These are phyloP conservation scores for Callipepla squamata DNA, from an alignment of 2,113 vertebrate genomes.

Conservation along the genomic window DNA sequence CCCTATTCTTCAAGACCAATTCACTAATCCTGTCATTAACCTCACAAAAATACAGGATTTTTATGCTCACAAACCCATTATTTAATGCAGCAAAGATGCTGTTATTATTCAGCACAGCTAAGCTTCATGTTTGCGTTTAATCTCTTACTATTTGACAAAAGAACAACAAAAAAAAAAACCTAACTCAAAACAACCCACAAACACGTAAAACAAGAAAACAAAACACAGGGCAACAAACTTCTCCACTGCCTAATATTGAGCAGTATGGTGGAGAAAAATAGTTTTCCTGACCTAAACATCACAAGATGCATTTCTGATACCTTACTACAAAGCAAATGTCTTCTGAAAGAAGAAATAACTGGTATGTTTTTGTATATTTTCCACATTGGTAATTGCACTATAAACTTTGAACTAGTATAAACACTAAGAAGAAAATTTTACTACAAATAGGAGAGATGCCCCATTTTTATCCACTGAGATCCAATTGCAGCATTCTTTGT, in stretches of 20 bases:
- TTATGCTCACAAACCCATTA: background rate
- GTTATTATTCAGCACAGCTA: background rate
- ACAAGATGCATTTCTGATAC: background rate
- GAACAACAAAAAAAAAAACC: background rate
- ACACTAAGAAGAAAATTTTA: background rate
- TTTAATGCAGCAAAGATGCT: background rate
- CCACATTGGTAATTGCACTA: background rate
- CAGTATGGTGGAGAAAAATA: background rate
- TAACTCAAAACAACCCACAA: background rate
- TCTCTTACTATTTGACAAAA: background rate
- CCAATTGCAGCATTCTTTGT: background rate
- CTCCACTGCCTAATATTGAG: background rate
- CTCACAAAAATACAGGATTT: conserved; percentile 23
- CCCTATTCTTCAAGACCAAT: conserved; percentile 2
- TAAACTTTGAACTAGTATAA: background rate
- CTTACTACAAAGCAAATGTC: background rate
- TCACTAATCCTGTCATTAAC: conserved; percentile 57
- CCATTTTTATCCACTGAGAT: background rate
- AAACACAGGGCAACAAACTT: background rate
- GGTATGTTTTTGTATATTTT: background rate
- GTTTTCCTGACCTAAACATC: background rate
- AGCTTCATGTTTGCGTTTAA: background rate
- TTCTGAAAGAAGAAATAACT: background rate
- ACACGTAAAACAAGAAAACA: background rate
- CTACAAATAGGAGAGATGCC: background rate